These are phyloP conservation scores for Artibeus jamaicensis DNA, from an alignment of 2,797 vertebrate genomes.

Conservation along the genomic window DNA sequence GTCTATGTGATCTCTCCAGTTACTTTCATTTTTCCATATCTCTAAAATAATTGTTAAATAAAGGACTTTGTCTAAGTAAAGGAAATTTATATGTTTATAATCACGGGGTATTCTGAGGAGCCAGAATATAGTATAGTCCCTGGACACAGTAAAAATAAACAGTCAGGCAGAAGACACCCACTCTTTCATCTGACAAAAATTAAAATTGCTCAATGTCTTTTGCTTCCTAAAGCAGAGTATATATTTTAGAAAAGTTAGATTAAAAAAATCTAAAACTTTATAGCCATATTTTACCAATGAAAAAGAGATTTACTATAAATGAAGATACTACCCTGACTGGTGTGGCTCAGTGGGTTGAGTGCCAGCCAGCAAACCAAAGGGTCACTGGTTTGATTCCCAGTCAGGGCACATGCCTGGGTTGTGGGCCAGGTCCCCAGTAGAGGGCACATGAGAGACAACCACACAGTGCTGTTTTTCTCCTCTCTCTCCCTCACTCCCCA, in stretches of 20 bases:
- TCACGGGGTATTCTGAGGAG: conserved; percentile 1
- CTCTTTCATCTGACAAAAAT: neutral
- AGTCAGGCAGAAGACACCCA: neutral
- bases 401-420: too few relatives aligned
- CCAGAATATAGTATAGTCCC: neutral
- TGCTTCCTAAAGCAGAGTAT: neutral
- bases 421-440: too few relatives aligned
- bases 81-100: neutral
- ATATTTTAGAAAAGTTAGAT: conserved; percentile 15
- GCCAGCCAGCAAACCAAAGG: too few relatives aligned
- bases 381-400: too few relatives aligned
- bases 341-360: too few relatives aligned
- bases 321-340: neutral
- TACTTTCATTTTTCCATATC: neutral
- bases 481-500: too few relatives aligned
- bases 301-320: conserved; percentile 17
- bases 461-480: too few relatives aligned
- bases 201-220: neutral
- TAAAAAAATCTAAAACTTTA: neutral
- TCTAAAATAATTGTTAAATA: conserved; percentile 44
- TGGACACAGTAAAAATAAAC: neutral
- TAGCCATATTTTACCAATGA: neutral
- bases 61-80: neutral
- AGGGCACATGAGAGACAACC: too few relatives aligned
- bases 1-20: neutral